phyloP scores from a whole-genome alignment of 2,113 vertebrate genomes.

The Mormoops blainvillei region DNA sequence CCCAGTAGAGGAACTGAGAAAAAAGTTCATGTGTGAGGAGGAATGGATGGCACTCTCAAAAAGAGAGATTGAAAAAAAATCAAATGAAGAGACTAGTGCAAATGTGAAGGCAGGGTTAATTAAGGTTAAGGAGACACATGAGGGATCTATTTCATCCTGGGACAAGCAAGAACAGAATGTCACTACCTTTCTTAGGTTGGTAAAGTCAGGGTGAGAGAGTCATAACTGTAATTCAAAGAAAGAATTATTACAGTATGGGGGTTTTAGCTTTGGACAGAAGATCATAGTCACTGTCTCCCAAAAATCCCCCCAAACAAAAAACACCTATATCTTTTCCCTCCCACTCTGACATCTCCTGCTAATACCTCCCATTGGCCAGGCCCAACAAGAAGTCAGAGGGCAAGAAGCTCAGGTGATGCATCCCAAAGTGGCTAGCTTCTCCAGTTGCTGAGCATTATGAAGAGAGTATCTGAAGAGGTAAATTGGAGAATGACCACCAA shows the following conservation, averaged over 20 bases:
- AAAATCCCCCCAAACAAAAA: neutral
- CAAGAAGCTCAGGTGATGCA: neutral
- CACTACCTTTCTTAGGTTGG: neutral
- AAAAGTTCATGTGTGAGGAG: neutral
- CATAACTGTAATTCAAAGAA: neutral
- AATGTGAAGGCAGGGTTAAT: neutral
- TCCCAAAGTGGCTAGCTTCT: neutral
- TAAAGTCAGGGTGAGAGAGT: neutral
- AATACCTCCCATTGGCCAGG: neutral
- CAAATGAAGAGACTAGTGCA: neutral
- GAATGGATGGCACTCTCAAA: neutral
- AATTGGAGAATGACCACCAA: neutral
- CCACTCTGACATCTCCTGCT: neutral
- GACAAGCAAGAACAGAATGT: neutral
- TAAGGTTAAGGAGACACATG: neutral
- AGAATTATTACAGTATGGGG: neutral
- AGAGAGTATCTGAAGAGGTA: neutral
- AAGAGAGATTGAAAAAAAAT: neutral
- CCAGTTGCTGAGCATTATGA: neutral
- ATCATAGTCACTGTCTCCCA: neutral
- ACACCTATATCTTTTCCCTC: neutral
- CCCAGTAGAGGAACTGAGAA: neutral
- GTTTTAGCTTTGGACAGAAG: neutral
- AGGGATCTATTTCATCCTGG: fast-evolving
- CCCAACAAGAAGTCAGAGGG: neutral